Conservation (phyloP, 2,888 invertebrate genomes). For the Pasiphila rectangulata region DNA sequence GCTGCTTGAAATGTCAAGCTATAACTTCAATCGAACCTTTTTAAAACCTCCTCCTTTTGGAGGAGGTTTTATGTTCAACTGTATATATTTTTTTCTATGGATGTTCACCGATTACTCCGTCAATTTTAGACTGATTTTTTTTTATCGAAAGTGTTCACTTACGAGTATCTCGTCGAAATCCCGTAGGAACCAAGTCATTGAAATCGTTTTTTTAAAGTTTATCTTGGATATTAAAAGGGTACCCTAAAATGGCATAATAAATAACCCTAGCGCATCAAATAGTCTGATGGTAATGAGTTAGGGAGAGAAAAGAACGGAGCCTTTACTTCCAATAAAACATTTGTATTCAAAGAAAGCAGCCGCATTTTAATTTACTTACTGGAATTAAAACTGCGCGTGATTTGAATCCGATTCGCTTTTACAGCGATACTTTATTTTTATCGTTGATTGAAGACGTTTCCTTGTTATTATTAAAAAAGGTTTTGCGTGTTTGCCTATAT, state of each 20-base stretch:
- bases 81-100: too few species aligned
- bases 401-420: slow-evolving; percentile 66
- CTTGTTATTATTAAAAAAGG: slow-evolving; percentile 50
- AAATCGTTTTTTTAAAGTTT: background rate
- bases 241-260: slow-evolving; percentile 45
- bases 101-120: too few species aligned
- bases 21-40: too few species aligned
- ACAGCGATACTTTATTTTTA: slow-evolving; percentile 71
- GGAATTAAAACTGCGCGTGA: slow-evolving; percentile 78
- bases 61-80: too few species aligned
- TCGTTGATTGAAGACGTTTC: slow-evolving; percentile 70
- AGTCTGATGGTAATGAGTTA: slow-evolving; percentile 70
- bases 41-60: too few species aligned
- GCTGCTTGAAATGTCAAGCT: too few species aligned
- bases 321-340: slow-evolving; percentile 68
- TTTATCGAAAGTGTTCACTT: too few species aligned
- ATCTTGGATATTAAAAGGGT: background rate
- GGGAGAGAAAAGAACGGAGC: slow-evolving; percentile 59
- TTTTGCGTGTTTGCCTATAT: slow-evolving; percentile 40
- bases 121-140: too few species aligned
- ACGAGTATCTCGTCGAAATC: too few species aligned
- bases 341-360: slow-evolving; percentile 74
- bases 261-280: slow-evolving; percentile 56
- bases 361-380: slow-evolving; percentile 80
- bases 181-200: too few species aligned